Evolutionary conservation across 2,888 invertebrate species (phyloP).

Genomic region (Ophion ellenae): DNA sequence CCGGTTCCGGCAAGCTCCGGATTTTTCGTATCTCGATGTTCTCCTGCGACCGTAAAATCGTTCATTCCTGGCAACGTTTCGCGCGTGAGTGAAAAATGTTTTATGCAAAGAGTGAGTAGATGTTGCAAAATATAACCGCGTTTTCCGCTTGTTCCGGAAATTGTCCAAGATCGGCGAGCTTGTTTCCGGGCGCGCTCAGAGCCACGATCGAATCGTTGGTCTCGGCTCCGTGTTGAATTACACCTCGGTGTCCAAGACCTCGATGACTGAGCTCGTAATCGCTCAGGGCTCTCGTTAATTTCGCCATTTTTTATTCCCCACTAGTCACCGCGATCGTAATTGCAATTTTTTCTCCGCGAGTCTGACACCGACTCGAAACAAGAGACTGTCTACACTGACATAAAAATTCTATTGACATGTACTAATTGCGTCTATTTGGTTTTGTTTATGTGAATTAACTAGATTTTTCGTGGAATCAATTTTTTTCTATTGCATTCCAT

Average conservation of each 20-base stretch:
- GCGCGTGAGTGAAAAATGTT: background rate
- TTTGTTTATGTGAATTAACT: too few species aligned
- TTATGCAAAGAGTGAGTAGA: background rate
- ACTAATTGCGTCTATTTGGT: too few species aligned
- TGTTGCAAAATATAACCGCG: slow-evolving; percentile 23
- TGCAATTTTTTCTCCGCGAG: background rate
- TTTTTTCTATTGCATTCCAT: too few species aligned
- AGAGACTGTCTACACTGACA: background rate
- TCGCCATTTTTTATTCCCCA: slow-evolving; percentile 7
- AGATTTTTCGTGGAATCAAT: too few species aligned
- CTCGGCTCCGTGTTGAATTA: slow-evolving; percentile 2
- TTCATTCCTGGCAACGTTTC: background rate
- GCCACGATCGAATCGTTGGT: slow-evolving; percentile 44
- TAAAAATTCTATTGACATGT: too few species aligned
- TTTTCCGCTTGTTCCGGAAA: slow-evolving; percentile 44
- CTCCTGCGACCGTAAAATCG: slow-evolving; percentile 16
- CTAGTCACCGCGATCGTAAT: background rate
- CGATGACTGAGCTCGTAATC: slow-evolving; percentile 30
- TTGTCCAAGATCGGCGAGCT: slow-evolving; percentile 47
- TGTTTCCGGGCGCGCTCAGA: slow-evolving; percentile 31
- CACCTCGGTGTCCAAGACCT: background rate
- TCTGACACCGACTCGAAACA: background rate
- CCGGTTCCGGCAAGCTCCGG: slow-evolving; percentile 20
- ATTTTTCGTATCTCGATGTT: slow-evolving; percentile 39
- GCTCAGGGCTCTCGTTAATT: slow-evolving; percentile 10